A percentile compares a stretch with the other conserved stretches of the same genome.
phyloP scores from a whole-genome alignment of 1,140 invertebrate species.

The Cyclina sinensis region DNA sequence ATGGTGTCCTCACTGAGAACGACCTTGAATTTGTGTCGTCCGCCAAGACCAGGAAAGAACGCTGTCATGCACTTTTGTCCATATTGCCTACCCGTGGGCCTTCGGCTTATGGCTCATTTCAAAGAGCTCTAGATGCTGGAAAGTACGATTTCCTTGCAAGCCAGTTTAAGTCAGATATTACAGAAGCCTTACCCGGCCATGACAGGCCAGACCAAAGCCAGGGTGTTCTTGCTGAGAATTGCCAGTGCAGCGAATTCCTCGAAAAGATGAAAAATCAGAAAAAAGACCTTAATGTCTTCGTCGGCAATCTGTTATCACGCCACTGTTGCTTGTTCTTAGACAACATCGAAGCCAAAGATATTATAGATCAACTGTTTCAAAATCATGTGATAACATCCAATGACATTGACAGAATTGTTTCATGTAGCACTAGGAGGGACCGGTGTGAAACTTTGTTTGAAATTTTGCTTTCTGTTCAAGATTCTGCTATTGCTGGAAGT shows the following conservation, averaged over 20 bases:
- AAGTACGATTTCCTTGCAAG: conserved; percentile 52
- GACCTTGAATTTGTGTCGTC: conserved; percentile 53
- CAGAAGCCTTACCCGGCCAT: background rate
- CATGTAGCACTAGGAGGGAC: conserved; percentile 55
- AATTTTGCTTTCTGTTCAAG: background rate
- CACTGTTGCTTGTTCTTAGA: conserved; percentile 62
- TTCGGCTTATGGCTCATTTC: conserved; percentile 63
- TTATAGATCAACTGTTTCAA: conserved; percentile 67
- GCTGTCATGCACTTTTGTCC: conserved; percentile 39
- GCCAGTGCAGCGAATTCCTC: conserved; percentile 24
- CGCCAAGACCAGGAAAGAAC: conserved; percentile 56
- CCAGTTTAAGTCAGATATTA: background rate
- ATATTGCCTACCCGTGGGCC: conserved; percentile 54
- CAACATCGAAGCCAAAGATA: conserved; percentile 70
- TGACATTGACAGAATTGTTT: conserved; percentile 54
- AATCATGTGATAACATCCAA: conserved; percentile 55
- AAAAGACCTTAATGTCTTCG: background rate
- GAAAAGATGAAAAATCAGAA: background rate
- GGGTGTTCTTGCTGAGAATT: background rate
- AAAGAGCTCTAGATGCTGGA: conserved; percentile 42
- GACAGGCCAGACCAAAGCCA: background rate
- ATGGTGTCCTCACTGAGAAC: conserved; percentile 65
- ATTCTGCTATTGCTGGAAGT: background rate
- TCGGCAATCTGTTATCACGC: background rate
- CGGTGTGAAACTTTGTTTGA: conserved; percentile 60